Evolutionary conservation across 37 sponge, comb jelly and placozoan genomes (phyloP), one percentile per base, ranked within the genome.

Genomic region (Cladorhizidae sp.): DNA sequence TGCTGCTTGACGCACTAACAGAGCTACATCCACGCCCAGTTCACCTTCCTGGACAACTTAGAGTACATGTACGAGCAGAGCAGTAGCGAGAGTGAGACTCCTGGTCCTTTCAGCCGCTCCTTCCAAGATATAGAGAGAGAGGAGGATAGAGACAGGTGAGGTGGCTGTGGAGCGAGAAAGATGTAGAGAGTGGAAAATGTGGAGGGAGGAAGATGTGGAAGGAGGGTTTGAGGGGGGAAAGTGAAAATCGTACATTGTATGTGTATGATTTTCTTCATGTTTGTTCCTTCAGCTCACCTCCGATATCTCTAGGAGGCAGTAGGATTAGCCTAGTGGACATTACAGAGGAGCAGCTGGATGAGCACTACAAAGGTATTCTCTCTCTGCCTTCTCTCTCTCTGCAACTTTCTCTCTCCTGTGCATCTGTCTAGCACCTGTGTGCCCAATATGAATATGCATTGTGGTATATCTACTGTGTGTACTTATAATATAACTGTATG

Each of bases 1-100:
- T 54, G 17, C 12, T 64, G 29, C 64, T 26, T 64, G 64, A 11
- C 54, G 15, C 25, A 2, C 50, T 9, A 31, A 29, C 45, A 81
- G 74, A 59, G 22, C 49, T 63, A 74, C 33, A 83, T 73, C 17
- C 33, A 63, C 33, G 61, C 85, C n/a, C 74, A 86, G 61, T 91
- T 85, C 67, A 79, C 82, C 73, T 91, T 91, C 76, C 75, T 91
- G 32, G 77, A 90, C 41, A 35, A 84, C 52, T 57, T 83, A n/a
- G 86, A 85, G 25, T 72, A 91, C 67, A 88, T 78, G 67, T 80
- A 86, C 63, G 83, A 88, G 45, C 62, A 76, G 26, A 88, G 79
- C 49, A 51, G 64, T 77, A 87, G 80, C 76, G 82, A 81, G 76
- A 18, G 42, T 9, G 77, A 75, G 39, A 63, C 83, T 0, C 83